Conservation (phyloP, 2,797 vertebrate genomes). For the Peromyscus attwateri region DNA sequence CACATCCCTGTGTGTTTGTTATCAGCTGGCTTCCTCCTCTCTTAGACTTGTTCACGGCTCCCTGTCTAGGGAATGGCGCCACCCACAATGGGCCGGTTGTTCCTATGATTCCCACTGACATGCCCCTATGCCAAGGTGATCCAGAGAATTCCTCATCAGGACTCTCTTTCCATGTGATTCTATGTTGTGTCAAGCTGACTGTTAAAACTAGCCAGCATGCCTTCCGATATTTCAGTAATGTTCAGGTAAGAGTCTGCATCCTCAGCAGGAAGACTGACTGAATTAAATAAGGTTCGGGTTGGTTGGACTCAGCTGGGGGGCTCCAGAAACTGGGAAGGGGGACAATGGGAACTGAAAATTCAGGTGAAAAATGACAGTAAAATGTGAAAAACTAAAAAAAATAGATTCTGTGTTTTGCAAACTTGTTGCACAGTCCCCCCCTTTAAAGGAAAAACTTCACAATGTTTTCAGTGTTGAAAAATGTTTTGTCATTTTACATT, state of each 20-base stretch:
- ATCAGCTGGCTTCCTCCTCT: background rate
- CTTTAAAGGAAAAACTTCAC: constrained; percentile 3
- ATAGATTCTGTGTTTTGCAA: background rate
- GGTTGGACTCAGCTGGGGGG: background rate
- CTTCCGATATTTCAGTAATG: constrained; percentile 18
- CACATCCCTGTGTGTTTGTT: background rate
- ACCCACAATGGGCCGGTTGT: background rate
- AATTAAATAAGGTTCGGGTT: background rate
- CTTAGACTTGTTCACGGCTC: background rate
- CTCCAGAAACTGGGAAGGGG: background rate
- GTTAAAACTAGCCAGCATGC: background rate
- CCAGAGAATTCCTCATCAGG: background rate
- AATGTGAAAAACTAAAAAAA: background rate
- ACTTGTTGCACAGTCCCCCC: background rate
- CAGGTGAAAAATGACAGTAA: background rate
- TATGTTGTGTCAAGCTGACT: background rate
- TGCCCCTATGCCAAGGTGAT: background rate
- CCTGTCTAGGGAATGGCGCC: background rate
- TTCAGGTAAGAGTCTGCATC: background rate
- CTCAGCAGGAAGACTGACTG: background rate
- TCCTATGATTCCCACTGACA: background rate
- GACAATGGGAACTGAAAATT: background rate
- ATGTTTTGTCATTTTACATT: constrained; percentile 38
- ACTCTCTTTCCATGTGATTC: background rate
- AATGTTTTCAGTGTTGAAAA: constrained; percentile 30